Conservation (phyloP, 2,797 vertebrate species). For the Astyanax mexicanus region DNA sequence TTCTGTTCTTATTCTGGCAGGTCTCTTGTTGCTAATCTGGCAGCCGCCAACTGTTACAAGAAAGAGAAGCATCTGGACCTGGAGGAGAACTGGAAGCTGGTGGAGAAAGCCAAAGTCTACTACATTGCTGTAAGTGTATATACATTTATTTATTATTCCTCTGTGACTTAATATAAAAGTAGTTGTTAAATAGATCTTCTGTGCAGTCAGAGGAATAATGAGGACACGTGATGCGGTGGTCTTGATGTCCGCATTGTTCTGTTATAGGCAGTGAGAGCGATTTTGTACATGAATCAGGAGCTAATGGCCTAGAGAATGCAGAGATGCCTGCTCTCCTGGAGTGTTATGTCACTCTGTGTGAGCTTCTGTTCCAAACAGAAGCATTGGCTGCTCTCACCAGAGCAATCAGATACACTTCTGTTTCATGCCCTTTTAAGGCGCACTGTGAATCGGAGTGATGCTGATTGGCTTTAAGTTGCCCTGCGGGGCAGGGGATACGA, state of each 20-base stretch:
- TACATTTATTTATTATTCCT: not conserved
- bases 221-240: not conserved
- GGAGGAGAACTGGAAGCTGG: conserved; percentile 95
- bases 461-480: conserved; percentile 16
- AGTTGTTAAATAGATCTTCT: not conserved
- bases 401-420: conserved; percentile 27
- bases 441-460: conserved; percentile 2
- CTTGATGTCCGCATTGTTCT: not conserved
- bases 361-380: conserved; percentile 41
- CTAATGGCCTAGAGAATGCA: conserved; percentile 32
- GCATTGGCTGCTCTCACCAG: conserved; percentile 38
- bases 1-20: conserved; percentile 73
- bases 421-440: conserved; percentile 42
- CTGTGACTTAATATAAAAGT: too few relatives aligned
- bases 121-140: conserved; percentile 94
- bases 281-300: conserved; percentile 1
- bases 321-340: conserved; percentile 16
- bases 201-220: conserved; percentile 23
- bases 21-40: conserved; percentile 95
- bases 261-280: not conserved
- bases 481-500: conserved; percentile 25
- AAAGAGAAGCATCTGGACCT: conserved; percentile 96
- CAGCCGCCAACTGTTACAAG: conserved; percentile 97
- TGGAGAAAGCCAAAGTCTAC: conserved; percentile 94
- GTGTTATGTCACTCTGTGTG: conserved; percentile 31